phyloP scores from a whole-genome alignment of 2,113 vertebrate genomes.

The Tragelaphus strepsiceros region DNA sequence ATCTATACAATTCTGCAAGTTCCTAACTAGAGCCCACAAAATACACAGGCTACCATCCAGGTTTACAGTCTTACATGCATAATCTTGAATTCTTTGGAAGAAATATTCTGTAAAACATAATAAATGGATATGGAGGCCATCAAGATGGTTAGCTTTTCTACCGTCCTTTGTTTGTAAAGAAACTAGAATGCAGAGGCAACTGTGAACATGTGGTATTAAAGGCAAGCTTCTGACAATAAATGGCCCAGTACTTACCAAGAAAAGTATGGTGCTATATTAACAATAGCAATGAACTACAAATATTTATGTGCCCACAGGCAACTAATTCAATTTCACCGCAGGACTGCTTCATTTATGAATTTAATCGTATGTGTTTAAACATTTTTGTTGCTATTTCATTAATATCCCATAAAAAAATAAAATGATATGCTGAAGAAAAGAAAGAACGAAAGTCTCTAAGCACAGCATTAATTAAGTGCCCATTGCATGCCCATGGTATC shows the following conservation, averaged over 20 bases:
- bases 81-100: slow-evolving; percentile 5
- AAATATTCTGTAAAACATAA: slow-evolving; percentile 22
- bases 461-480: not conserved
- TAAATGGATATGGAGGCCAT: not conserved
- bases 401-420: slow-evolving; percentile 53
- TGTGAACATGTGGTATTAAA: not conserved
- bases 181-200: not conserved
- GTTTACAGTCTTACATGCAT: not conserved
- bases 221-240: slow-evolving; percentile 42
- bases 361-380: slow-evolving; percentile 62
- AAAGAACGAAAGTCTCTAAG: not conserved
- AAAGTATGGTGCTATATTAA: slow-evolving; percentile 49
- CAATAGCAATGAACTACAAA: slow-evolving; percentile 61
- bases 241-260: slow-evolving; percentile 27
- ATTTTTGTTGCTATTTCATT: slow-evolving; percentile 68
- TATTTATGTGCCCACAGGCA: slow-evolving; percentile 65
- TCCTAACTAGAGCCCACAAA: slow-evolving; percentile 4
- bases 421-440: not conserved
- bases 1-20: not conserved
- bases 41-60: not conserved
- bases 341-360: slow-evolving; percentile 61
- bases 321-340: slow-evolving; percentile 65
- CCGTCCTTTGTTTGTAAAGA: not conserved
- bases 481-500: not conserved
- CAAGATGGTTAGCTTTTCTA: not conserved